Evolutionary conservation across 2,888 invertebrate genomes (phyloP), one percentile per base, ranked within the genome.

Genomic region (Aquatica leii): DNA sequence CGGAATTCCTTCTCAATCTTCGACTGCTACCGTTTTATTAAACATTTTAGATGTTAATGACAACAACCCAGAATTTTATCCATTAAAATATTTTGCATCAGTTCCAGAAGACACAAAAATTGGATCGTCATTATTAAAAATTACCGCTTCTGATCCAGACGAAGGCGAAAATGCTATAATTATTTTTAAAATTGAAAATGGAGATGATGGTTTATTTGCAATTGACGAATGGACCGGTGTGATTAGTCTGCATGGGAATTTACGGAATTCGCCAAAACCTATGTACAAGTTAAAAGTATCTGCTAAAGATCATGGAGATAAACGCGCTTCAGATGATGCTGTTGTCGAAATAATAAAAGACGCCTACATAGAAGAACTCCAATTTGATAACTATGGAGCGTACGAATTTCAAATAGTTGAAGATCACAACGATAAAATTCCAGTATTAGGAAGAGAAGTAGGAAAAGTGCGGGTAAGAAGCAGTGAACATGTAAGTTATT

Each of bases 51-150:
- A 97, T 82, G 88, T 94, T 11, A 97, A 98, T 80, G 97, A 98
- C 81, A 97, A 97, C 80, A 87, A 88, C 73, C 97, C 97, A 0
- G 87, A 90, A 74, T 97, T 98, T 83, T 97, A 97, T 83, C 97
- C 97, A 0, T 87, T 87, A 77, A 87, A 89, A 75, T 97, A 97
- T 81, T 91, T 95, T 77, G 86, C 92, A 71, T 86, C 90, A 43
- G 84, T 96, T 43, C 84, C 87, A 34, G 91, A 92, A 73, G 88
- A 91, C 76, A 82, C 87, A 34, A 82, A 86, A 59, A 80, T 86
- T 15, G 90, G 91, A 14, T 85, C 87, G 20, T 84, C 86, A 46
- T 81, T 96, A 69, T 80, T 93, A 14, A 89, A 89, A 81, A 90
- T 98, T 15, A 87, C 86, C 57, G 97, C 97, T 1, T 87, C 85